phyloP scores from a whole-genome alignment of 2,888 invertebrate species.

The Scrobipalpa atriplicella region DNA sequence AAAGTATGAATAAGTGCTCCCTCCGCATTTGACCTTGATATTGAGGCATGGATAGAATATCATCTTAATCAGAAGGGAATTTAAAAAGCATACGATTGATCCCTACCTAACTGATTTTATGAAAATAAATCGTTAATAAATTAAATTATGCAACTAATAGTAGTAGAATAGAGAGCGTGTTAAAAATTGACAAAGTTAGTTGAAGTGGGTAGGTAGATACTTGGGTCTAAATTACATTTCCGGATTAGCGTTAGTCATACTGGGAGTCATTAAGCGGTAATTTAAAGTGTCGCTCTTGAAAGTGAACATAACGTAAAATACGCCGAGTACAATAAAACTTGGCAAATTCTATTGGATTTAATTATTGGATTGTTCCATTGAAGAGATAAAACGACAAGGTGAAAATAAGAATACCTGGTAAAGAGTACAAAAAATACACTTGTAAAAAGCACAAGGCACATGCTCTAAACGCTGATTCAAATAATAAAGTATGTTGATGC shows the following conservation, averaged over 20 bases:
- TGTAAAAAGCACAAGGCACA: background rate
- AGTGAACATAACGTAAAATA: background rate
- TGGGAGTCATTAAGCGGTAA: slow-evolving; percentile 19
- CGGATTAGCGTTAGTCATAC: slow-evolving; percentile 51
- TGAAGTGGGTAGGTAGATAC: slow-evolving; percentile 13
- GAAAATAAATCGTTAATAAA: background rate
- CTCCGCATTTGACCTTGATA: slow-evolving; percentile 3
- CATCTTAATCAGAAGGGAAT: no score
- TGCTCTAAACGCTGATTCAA: slow-evolving; percentile 25
- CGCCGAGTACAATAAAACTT: background rate
- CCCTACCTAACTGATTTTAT: background rate
- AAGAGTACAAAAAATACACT: background rate
- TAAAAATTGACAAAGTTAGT: background rate
- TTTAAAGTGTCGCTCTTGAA: background rate
- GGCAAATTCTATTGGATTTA: background rate
- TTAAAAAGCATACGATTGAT: no score
- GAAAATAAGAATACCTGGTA: background rate
- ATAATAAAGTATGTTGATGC: background rate
- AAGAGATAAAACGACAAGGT: background rate
- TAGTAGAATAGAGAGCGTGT: background rate
- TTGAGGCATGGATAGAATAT: background rate
- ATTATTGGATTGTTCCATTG: background rate
- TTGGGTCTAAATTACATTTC: slow-evolving; percentile 62
- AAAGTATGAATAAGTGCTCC: slow-evolving; percentile 1
- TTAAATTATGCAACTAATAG: background rate